Evolutionary conservation across 2,888 invertebrate genomes (phyloP), one percentile per base, ranked within the genome.

Genomic region (Blomia tropicalis): DNA sequence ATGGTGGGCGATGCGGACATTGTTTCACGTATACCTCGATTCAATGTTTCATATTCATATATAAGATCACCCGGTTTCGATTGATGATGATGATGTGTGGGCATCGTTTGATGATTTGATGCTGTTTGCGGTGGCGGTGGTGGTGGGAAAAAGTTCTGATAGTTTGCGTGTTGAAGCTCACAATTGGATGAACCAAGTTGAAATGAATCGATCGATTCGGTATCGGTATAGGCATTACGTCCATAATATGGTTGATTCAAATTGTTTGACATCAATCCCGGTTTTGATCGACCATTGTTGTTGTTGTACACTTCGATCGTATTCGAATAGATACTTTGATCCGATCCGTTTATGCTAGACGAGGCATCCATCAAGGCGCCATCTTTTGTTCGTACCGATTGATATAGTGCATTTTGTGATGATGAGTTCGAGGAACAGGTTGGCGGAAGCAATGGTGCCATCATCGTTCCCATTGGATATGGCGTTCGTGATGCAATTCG

Each of bases 191-290:
- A 56, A 56, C 56, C 56, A 3, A 56, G 25, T 36, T 60, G 53
- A 53, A 78, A 70, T 17, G 78, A 77, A 69, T 79, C 79, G 72
- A 90, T 82, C 70, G 89, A 87, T 75, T 92, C 92, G 63, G 91
- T 89, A 73, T 90, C 90, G 58, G 89, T 87, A 67, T 89, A 78
- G 4, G 64, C 62, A 27, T 64, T 64, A 19, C 64, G 31, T 29
- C 51, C 51, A 14, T 11, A 25, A 27, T 25, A 47, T 14, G 51
- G 51, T 27, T 47, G 51, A 47, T 47, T 7, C 22, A 14, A 27
- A 7, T 7, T 7, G 51, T 7, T 11, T 47, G 51, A 7, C 41
- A 41, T 41, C n/a, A n/a, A n/a, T n/a, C n/a, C n/a, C n/a, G n/a
- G n/a, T 36, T 36, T 36, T 19, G 36, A 36, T n/a, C n/a, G n/a